Evolutionary conservation across 2,113 vertebrate species (phyloP).

Genomic region (Chionis minor): DNA sequence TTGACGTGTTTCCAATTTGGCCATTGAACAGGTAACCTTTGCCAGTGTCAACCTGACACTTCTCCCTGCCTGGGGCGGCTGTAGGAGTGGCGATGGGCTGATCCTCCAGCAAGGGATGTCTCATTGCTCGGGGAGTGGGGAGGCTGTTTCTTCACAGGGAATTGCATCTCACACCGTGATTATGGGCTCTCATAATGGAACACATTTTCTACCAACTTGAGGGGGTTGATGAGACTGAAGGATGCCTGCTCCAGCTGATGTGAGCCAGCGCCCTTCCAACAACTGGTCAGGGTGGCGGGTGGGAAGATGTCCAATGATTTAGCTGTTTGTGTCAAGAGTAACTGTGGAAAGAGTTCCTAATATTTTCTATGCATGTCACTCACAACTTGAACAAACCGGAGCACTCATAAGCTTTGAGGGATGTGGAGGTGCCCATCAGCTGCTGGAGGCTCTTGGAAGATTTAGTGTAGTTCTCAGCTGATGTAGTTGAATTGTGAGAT

Average conservation of each 20-base stretch:
- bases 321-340: background rate
- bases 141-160: background rate
- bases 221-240: background rate
- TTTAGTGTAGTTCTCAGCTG: background rate
- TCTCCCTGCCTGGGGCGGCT: background rate
- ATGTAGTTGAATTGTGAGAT: background rate
- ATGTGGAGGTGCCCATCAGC: background rate
- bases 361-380: background rate
- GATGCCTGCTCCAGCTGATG: accelerated
- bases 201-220: background rate
- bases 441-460: background rate
- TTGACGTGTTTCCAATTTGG: background rate
- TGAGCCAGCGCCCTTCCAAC: background rate
- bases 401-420: background rate
- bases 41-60: background rate
- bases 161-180: background rate
- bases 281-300: background rate
- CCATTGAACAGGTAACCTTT: background rate
- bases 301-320: background rate
- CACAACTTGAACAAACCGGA: background rate
- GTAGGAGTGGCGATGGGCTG: background rate
- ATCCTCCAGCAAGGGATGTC: background rate
- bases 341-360: accelerated
- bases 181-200: background rate
- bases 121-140: accelerated